Percentiles rank a stretch among this genome's conserved stretches.
Conservation (phyloP, 2,888 invertebrate genomes). For the Pseudanteris insignis region DNA sequence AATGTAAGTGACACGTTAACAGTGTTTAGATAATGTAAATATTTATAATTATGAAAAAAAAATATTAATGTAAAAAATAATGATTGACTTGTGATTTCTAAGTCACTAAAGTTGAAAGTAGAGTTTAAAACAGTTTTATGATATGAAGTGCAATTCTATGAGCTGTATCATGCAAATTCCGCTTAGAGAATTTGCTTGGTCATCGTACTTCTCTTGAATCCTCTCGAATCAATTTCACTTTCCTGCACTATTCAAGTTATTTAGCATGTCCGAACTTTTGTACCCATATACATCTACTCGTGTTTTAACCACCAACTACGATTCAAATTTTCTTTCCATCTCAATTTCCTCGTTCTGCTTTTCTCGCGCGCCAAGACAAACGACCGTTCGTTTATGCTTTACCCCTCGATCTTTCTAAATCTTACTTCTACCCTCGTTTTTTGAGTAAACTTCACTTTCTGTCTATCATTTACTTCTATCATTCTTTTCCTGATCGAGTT, state of each 20-base stretch:
- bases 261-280: conserved; percentile 29
- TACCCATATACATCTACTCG: conserved; percentile 36
- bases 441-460: conserved; percentile 10
- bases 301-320: conserved; percentile 37
- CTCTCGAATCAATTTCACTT: conserved; percentile 39
- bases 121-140: background rate
- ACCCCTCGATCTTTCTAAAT: conserved; percentile 30
- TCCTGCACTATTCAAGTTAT: conserved; percentile 27
- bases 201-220: conserved; percentile 16
- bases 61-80: conserved; percentile 2
- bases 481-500: conserved; percentile 21
- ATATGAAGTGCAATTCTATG: too few species aligned
- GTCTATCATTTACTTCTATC: conserved; percentile 17
- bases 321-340: conserved; percentile 33
- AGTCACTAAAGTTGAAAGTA: conserved; percentile 8
- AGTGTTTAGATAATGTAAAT: too few species aligned
- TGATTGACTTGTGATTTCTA: conserved; percentile 8
- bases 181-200: conserved; percentile 31
- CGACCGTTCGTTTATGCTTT: conserved; percentile 19
- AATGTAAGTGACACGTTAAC: conserved; percentile 3
- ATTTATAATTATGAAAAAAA: too few species aligned
- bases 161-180: conserved; percentile 20
- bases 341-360: background rate
- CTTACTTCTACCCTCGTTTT: conserved; percentile 14
- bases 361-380: conserved; percentile 15